Evolutionary conservation across 1,140 invertebrate species (phyloP), one percentile per base, ranked within the genome.

Genomic region (Zaprionus kolodkinae): DNA sequence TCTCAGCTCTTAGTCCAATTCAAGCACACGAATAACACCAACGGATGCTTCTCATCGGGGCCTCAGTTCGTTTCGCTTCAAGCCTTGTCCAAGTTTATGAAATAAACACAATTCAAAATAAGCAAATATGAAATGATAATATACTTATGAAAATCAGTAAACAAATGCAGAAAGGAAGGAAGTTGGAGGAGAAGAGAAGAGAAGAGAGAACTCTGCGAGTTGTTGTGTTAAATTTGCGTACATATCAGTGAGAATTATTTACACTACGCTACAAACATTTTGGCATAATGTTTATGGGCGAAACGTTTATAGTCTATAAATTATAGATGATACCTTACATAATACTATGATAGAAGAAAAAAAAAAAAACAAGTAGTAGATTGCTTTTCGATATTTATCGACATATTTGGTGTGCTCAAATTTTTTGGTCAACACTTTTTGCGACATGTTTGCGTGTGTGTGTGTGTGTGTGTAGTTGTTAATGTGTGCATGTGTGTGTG

Each of bases 201-300:
- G 33, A 56, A 75, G n/a, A 15, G n/a, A 15, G n/a, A 15, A 69
- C 72, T 83, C 63, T 66, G 67, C 50, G 68, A 84, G 77, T 80
- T 84, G 72, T 84, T 83, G 81, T 80, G 73, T 80, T 85, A 85
- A 72, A 85, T 85, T 84, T 84, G 73, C 81, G 81, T 81, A 84
- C 81, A 84, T 84, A 84, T 84, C 81, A 84, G 78, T 84, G 78
- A 83, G 66, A 84, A 84, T 85, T 84, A 85, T 84, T 84, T 84
- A 83, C 81, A 84, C 76, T 67, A 70, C 59, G 72, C 67, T 77
- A 50, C 45, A 52, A 66, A 63, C 68, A 55, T 54, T 33, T 59
- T 81, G 59, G 68, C 63, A 81, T 65, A 73, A 77, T 81, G 59
- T 81, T 73, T 70, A 81, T 63, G 54, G 67, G 55, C 59, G 38